Evolutionary conservation across 2,797 vertebrate genomes (phyloP).

Genomic region (Bradypodion ventrale): DNA sequence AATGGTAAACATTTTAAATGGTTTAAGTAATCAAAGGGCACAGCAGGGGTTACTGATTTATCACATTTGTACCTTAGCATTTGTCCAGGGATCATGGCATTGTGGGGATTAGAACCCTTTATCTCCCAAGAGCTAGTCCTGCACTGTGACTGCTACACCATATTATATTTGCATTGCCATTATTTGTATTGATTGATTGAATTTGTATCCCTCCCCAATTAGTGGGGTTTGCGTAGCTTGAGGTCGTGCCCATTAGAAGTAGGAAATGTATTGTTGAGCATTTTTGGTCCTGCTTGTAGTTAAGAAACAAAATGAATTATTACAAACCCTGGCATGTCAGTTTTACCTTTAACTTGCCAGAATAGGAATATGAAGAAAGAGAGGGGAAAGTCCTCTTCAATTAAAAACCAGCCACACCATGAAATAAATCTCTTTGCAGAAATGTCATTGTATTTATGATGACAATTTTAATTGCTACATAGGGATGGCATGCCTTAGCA

Average conservation of each 20-base stretch:
- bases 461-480: not conserved
- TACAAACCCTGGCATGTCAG: not conserved
- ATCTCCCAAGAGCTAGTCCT: too few relatives aligned
- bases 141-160: too few relatives aligned
- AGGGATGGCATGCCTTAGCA: not conserved
- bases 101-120: too few relatives aligned
- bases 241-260: too few relatives aligned
- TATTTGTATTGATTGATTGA: too few relatives aligned
- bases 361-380: not conserved
- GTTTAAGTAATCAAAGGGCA: not conserved
- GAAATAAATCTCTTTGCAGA: not conserved
- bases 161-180: too few relatives aligned
- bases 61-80: not conserved
- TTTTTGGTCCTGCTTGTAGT: not conserved
- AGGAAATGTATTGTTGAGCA: not conserved
- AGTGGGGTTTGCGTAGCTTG: too few relatives aligned
- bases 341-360: not conserved
- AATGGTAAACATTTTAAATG: not conserved
- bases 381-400: too few relatives aligned
- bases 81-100: not conserved
- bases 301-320: not conserved
- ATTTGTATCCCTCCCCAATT: too few relatives aligned
- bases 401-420: too few relatives aligned
- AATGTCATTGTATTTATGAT: not conserved
- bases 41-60: fast-evolving